Conservation (phyloP, 1,140 invertebrate genomes). For the Melipona quadrifasciata region DNA sequence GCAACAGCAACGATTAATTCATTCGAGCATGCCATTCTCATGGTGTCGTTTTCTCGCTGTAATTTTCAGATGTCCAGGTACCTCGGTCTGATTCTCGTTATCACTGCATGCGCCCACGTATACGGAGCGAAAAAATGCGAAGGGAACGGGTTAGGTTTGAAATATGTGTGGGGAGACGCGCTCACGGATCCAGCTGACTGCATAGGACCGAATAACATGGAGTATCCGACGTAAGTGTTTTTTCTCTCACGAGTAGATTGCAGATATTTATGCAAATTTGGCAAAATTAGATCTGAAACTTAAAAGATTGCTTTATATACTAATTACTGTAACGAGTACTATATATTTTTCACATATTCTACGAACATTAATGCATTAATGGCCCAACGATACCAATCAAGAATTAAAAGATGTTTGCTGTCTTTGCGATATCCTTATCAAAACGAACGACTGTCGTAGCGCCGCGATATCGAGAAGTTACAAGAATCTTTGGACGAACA, state of each 20-base stretch:
- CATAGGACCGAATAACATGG: slow-evolving; percentile 89
- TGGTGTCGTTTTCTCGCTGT: background rate
- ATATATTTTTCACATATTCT: no score
- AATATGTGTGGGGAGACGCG: slow-evolving; percentile 93
- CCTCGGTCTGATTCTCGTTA: slow-evolving; percentile 69
- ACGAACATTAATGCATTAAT: no score
- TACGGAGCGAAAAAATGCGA: slow-evolving; percentile 81
- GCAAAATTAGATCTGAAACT: no score
- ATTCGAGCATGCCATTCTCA: background rate
- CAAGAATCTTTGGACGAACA: slow-evolving; percentile 83
- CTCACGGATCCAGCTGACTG: slow-evolving; percentile 88
- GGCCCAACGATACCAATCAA: background rate
- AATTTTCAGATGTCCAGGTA: slow-evolving; percentile 75
- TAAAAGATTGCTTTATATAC: no score
- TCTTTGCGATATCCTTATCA: slow-evolving; percentile 23
- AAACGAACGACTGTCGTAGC: slow-evolving; percentile 79
- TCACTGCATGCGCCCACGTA: slow-evolving; percentile 56
- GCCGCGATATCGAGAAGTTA: slow-evolving; percentile 85
- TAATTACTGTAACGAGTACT: no score
- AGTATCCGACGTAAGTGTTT: slow-evolving; percentile 89
- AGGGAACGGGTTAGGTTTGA: slow-evolving; percentile 84
- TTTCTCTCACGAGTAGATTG: no score
- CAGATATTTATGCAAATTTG: no score
- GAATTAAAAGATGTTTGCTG: background rate
- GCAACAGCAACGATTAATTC: background rate